Evolutionary conservation across 2,797 vertebrate species (phyloP).

Genomic region (Myotis vivesi): DNA sequence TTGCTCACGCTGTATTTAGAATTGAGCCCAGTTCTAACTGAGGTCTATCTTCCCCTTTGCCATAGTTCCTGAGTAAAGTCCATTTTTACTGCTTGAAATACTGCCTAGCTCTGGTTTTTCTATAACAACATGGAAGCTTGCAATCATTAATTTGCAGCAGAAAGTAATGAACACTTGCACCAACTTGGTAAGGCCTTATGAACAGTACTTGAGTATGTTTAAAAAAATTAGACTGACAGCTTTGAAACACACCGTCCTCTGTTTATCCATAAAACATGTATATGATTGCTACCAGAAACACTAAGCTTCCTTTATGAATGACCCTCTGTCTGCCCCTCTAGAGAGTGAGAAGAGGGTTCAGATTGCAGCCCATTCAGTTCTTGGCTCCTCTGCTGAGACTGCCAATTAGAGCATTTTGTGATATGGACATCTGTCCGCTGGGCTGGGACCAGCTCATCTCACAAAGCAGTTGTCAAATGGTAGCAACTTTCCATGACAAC

Average conservation of each 20-base stretch:
- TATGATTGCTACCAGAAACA: slow-evolving; percentile 50
- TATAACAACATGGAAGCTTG: slow-evolving; percentile 16
- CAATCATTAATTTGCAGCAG: slow-evolving; percentile 25
- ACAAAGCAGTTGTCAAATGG: slow-evolving; percentile 65
- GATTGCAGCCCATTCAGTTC: slow-evolving; percentile 57
- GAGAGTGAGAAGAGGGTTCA: slow-evolving; percentile 69
- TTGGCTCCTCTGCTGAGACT: slow-evolving; percentile 62
- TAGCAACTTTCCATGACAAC: slow-evolving; percentile 57
- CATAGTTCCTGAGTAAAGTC: not conserved
- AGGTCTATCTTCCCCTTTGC: not conserved
- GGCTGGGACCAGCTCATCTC: slow-evolving; percentile 73
- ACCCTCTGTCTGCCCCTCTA: slow-evolving; percentile 64
- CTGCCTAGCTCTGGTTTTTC: not conserved
- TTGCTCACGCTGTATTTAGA: not conserved
- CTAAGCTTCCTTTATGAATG: slow-evolving; percentile 45
- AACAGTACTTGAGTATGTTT: slow-evolving; percentile 44
- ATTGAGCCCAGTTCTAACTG: not conserved
- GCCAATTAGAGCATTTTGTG: slow-evolving; percentile 77
- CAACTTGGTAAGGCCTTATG: slow-evolving; percentile 31
- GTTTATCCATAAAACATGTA: slow-evolving; percentile 60
- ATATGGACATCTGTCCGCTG: slow-evolving; percentile 74
- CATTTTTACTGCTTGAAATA: not conserved
- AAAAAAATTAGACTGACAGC: slow-evolving; percentile 58
- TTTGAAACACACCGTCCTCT: slow-evolving; percentile 59
- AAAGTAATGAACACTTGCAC: slow-evolving; percentile 53